Evolutionary conservation across 2,113 vertebrate species (phyloP), one percentile per base, ranked within the genome.

Genomic region (Falco punctatus): DNA sequence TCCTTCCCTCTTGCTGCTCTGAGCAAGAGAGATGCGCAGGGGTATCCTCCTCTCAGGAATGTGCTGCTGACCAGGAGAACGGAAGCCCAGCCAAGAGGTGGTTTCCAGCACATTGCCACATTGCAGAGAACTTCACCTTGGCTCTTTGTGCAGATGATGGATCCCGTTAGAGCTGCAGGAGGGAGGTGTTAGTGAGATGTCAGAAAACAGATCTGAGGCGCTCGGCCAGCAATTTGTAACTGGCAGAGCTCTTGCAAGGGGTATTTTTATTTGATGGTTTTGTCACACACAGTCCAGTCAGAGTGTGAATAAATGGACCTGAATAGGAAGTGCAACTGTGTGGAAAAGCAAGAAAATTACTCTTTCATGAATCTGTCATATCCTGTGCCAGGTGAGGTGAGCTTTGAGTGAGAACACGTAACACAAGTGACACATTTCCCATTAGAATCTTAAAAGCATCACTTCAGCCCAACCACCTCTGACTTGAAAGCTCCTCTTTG

Each of bases 261-360:
- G 26, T 61, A 21, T 86, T 94, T 89, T 55, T 77, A 70, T 65
- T 80, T 26, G 42, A 40, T 3, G 1, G 15, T 58, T 81, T 86
- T 87, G 72, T 87, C 64, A 55, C 77, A 86, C 2, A 2, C 1
- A 0, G 58, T 67, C 51, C 35, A 58, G 46, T 84, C 58, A 89
- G 51, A 81, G 22, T 24, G 18, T 59, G 79, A 72, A 77, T 82
- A 94, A 72, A 72, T 52, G 27, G 48, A 71, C 72, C 26, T 5
- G 3, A 55, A 89, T 61, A 15, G 73, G 44, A 81, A 79, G 55
- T 52, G 61, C 17, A 75, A 90, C 74, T 61, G 46, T 49, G 78
- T 67, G 57, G 70, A 94, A 90, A 92, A 79, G 46, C 79, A 75
- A 52, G 22, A 88, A 84, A 79, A 78, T 49, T 52, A 88, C 46